These are phyloP conservation scores for Cottoperca gobio DNA, from an alignment of 2,797 vertebrate species.

Conservation along the genomic window DNA sequence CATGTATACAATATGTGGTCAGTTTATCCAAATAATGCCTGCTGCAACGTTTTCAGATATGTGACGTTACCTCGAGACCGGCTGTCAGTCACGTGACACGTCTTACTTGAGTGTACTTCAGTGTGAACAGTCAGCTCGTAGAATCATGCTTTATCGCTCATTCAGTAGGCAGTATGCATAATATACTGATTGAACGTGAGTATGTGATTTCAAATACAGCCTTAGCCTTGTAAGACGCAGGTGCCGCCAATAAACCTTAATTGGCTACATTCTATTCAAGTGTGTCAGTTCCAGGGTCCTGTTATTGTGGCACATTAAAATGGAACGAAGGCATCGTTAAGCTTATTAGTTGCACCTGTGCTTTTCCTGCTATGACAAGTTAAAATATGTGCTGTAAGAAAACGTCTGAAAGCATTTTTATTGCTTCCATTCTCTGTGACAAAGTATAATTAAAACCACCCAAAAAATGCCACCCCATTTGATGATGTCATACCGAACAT, in stretches of 20 bases:
- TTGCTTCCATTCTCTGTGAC: not conserved
- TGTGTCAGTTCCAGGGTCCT: not conserved
- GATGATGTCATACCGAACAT: not conserved
- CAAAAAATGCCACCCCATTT: not conserved
- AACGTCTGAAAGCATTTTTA: not conserved
- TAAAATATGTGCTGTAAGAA: not conserved
- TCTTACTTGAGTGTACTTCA: too few relatives aligned
- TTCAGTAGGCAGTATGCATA: too few relatives aligned
- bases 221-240: not conserved
- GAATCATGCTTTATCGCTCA: too few relatives aligned
- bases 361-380: not conserved
- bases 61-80: too few relatives aligned
- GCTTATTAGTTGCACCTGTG: not conserved
- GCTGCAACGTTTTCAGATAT: too few relatives aligned
- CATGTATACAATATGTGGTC: too few relatives aligned
- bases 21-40: too few relatives aligned
- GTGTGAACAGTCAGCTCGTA: too few relatives aligned
- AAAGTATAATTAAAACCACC: not conserved
- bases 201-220: too few relatives aligned
- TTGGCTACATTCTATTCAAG: not conserved
- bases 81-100: too few relatives aligned
- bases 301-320: not conserved
- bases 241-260: not conserved
- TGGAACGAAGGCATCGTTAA: not conserved
- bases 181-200: too few relatives aligned